Evolutionary conservation across 1,140 invertebrate species (phyloP), one percentile per base, ranked within the genome.

Genomic region (Tetramorium simillimum): DNA sequence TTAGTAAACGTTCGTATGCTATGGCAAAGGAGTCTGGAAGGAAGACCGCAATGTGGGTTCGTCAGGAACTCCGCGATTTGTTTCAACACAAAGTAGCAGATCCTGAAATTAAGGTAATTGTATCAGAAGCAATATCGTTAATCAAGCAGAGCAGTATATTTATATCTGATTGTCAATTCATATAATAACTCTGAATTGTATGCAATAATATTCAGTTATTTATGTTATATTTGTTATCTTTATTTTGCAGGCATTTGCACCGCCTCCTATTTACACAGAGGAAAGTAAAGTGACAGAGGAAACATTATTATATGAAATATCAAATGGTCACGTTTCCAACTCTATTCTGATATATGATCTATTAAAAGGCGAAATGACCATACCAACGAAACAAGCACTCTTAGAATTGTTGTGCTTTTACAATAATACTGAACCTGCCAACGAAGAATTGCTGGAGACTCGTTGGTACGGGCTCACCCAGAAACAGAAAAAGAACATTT

Each of bases 41-140:
- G 70, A 99, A 98, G 95, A 97, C 98, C 62, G 98, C 98, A 2
- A 96, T 96, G 82, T 99, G 98, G 97, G 96, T 99, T 67, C 95
- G 97, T 86, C 95, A 98, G 89, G 95, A 98, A 92, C 97, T 98
- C 95, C 92, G 96, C 2, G 96, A 98, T 7, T 92, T 98, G 65
- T 99, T 99, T 94, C 95, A 97, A 72, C 97, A 97, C 73, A 94
- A 96, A 87, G 95, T 96, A 86, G 97, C 97, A 78, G 97, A 98
- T 77, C 98, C 98, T 58, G 12, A 91, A 28, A 94, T 95, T 24
- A 12, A 93, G 58, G 94, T 95, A 84, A 86, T 80, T n/a, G 88
- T 24, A 10, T 86, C 49, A 76, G 28, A 51, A 60, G n/a, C 40
- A 51, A 14, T 62, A 37, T n/a, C 7, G 21, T 87, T 60, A n/a